Base-by-base conservation (phyloP, 92 coral and sea anemone genomes). In the Actinostola sp. region DNA sequence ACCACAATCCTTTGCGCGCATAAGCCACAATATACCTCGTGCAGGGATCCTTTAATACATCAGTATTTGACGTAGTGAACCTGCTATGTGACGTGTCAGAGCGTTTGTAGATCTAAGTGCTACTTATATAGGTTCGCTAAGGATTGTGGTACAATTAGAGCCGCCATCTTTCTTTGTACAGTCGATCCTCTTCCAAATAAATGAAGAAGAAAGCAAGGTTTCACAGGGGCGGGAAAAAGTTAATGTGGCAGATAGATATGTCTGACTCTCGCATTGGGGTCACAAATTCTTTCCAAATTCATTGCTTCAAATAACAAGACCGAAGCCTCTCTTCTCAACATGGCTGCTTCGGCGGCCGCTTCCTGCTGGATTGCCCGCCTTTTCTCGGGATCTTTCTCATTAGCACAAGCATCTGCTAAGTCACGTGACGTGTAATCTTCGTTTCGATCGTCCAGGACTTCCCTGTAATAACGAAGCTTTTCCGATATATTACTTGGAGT, bases 271-370 rank as follows among this genome's bases (percentile, higher is more conserved):
- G 89, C 92, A 54, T 93, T 87, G 6, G 85, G 89, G 61, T 93
- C 97, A 65, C 97, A 91, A 39, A 93, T 67, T 59, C 89, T 80
- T 72, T 93, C 98, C 81, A 93, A 63, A 71, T 93, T 76, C 90
- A 85, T 89, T 16, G 98, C 98, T 48, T 82, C 77, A 74, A 84
- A 88, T 48, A 93, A 60, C 86, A 90, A 77, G 9, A 64, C 81
- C 5, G 97, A 93, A 2, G 98, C 98, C 60, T 93, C 89, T 58
- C 98, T 58, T 63, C 98, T 87, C 59, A 93, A 76, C n/a, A 85
- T 73, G 55, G 98, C 93, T 12, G 97, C 98, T 57, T 88, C 87
- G 0, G 89, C 84, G 0, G 96, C 96, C 4, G 96, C 96, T 35
- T 68, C 86, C 51, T 67, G 84, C 46, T 68, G 88, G 24, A 82